Conservation (phyloP, 1,140 invertebrate species). For the Hydropsyche tenuis region DNA sequence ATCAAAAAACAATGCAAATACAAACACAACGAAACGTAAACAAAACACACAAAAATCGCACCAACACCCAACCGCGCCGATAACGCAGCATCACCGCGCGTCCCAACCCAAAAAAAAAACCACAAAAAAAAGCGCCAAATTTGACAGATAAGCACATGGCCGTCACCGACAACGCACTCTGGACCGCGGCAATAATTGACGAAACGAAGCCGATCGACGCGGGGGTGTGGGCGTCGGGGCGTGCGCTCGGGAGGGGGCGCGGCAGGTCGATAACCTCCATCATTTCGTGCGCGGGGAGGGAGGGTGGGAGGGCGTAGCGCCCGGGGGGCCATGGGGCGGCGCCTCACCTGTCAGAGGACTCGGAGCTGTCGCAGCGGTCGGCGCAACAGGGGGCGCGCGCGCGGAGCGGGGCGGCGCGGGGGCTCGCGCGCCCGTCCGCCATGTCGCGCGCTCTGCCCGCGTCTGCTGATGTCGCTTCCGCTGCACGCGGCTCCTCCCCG, state of each 20-base stretch:
- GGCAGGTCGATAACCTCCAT: conserved; percentile 9
- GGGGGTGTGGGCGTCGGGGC: not conserved
- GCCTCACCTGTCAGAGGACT: conserved; percentile 85
- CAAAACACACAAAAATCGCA: too few relatives aligned
- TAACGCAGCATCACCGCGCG: too few relatives aligned
- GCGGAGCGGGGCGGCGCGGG: conserved; percentile 62
- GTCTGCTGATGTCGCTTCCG: conserved; percentile 54
- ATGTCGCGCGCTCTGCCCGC: conserved; percentile 58
- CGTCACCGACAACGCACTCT: not conserved
- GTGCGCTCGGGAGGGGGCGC: conserved; percentile 4
- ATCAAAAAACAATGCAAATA: too few relatives aligned
- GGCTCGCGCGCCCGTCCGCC: conserved; percentile 59
- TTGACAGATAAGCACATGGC: not conserved
- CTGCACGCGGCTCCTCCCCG: conserved; percentile 12
- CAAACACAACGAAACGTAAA: too few relatives aligned
- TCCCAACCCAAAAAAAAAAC: too few relatives aligned
- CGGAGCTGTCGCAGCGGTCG: conserved; percentile 87
- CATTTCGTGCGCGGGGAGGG: not conserved
- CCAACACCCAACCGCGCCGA: too few relatives aligned
- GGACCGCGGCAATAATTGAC: not conserved
- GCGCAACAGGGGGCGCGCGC: conserved; percentile 65
- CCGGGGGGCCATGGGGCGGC: not conserved
- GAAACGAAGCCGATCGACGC: not conserved
- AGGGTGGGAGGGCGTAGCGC: not conserved
- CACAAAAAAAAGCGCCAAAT: too few relatives aligned